These are phyloP conservation scores for Ectemnius lituratus DNA, from an alignment of 2,888 invertebrate species.

Conservation along the genomic window DNA sequence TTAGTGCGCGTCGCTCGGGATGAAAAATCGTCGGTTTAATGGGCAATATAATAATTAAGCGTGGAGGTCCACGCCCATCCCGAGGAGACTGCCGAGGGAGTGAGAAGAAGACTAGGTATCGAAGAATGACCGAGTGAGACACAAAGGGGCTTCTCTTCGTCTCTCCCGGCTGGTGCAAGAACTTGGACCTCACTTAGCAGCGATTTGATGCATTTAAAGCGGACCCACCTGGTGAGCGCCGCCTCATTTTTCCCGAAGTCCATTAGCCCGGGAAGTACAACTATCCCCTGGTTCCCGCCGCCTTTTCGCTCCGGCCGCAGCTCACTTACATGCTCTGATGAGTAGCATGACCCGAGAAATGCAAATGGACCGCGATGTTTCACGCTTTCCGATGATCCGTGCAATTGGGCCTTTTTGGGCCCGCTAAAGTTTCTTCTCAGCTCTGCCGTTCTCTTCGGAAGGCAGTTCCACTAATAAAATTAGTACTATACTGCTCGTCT, in stretches of 20 bases:
- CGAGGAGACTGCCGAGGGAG: slow-evolving; percentile 18
- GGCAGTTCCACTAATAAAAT: slow-evolving; percentile 35
- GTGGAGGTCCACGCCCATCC: slow-evolving; percentile 52
- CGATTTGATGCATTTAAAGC: slow-evolving; percentile 67
- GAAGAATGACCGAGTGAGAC: too few relatives aligned
- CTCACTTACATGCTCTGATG: slow-evolving; percentile 27
- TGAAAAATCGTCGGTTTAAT: slow-evolving; percentile 65
- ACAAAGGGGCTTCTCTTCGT: slow-evolving; percentile 3
- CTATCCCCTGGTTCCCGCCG: slow-evolving; percentile 60
- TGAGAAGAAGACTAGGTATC: slow-evolving; percentile 10
- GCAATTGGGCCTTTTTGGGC: slow-evolving; percentile 21
- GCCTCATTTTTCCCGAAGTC: slow-evolving; percentile 64
- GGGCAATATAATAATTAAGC: slow-evolving; percentile 67
- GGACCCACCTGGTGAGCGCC: slow-evolving; percentile 67
- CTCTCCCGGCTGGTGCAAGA: slow-evolving; percentile 55
- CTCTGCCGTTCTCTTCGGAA: too few relatives aligned
- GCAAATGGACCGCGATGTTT: slow-evolving; percentile 53
- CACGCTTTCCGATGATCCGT: slow-evolving; percentile 28
- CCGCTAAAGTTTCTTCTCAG: background rate
- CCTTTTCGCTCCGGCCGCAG: background rate
- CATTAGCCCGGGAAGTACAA: slow-evolving; percentile 65
- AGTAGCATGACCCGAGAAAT: slow-evolving; percentile 57
- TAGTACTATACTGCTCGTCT: slow-evolving; percentile 11
- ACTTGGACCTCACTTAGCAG: slow-evolving; percentile 62
- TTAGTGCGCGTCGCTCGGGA: slow-evolving; percentile 22